Conservation (phyloP, 2,113 vertebrate species). For the Stomatorhinus ivindoensis region DNA sequence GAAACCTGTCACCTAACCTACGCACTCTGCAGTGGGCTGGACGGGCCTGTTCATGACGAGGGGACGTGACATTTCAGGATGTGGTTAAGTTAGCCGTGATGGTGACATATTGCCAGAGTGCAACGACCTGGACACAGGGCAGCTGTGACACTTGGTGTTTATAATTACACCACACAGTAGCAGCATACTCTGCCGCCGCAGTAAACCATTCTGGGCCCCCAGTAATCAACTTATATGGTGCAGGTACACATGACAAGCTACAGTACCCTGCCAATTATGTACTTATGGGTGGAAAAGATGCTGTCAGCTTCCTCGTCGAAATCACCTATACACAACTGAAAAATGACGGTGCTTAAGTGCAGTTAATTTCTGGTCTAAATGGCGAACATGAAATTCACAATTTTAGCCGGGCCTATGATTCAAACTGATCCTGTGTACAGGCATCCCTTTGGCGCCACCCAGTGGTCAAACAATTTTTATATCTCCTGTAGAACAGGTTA, state of each 20-base stretch:
- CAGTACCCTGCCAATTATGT: background rate
- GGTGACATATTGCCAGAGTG: background rate
- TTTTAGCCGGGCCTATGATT: background rate
- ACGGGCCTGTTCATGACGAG: background rate
- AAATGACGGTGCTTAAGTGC: background rate
- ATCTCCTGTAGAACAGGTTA: background rate
- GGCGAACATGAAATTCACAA: background rate
- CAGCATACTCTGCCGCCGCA: too few species aligned
- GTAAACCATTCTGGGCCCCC: background rate
- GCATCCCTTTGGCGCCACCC: slow-evolving; percentile 1
- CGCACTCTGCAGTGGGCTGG: background rate
- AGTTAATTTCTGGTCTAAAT: background rate
- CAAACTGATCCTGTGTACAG: background rate
- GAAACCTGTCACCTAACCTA: background rate
- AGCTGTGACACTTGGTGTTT: background rate
- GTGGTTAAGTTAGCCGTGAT: background rate
- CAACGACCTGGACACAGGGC: background rate
- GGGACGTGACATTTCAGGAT: background rate
- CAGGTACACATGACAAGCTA: background rate
- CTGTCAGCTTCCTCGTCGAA: background rate
- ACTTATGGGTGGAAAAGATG: background rate
- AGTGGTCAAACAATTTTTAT: background rate
- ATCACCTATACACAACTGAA: background rate
- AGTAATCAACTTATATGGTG: background rate
- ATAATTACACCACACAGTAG: background rate